Base-by-base conservation (phyloP, 2,797 vertebrate species). In the Sebastes taczanowskii region DNA sequence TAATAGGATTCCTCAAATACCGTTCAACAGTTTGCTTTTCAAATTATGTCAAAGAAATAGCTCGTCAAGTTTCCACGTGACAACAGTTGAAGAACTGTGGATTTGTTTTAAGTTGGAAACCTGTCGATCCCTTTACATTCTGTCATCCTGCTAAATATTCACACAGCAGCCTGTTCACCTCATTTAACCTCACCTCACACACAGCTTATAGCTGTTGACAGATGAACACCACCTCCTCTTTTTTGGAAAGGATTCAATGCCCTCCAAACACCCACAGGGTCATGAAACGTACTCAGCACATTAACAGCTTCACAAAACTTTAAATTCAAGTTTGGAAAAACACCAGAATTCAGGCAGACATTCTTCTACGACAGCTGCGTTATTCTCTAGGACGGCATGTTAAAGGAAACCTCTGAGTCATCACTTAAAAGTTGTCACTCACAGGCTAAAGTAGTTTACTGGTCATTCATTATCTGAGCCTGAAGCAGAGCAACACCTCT, bases 351-450 rank as follows among this genome's bases (percentile, higher is more conserved):
- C 6, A 3, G 65, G 23, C 1, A 18, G 55, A 72, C 80, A 60
- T 82, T 78, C 62, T 42, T 80, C 42, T 20, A 1, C 60, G 77
- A 78, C 77, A 65, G 75, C 81, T 69, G 60, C 46, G 71, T 83
- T 88, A 65, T 82, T 74, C 56, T 66, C 35, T 9, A 2, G 35
- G 62, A 78, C 67, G 4, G 56, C 11, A 10, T 2, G 73, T 84
- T 81, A 84, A 77, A 86, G 80, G 69, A 87, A 90, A 86, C 71
- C 83, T 77, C 68, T 14, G 30, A 76, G 70, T 90, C 80, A 59
- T 86, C 87, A 89, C 78, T 88, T 87, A 68, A 34, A 62, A 46
- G 60, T 22, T 59, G 83, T 88, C 86, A 71, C 64, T 90, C 81
- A 69, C 18, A 55, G 76, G 29, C 55, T 59, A 20, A 75, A 52